These are phyloP conservation scores for Gallinago media DNA, from an alignment of 2,113 vertebrate species.

Conservation along the genomic window DNA sequence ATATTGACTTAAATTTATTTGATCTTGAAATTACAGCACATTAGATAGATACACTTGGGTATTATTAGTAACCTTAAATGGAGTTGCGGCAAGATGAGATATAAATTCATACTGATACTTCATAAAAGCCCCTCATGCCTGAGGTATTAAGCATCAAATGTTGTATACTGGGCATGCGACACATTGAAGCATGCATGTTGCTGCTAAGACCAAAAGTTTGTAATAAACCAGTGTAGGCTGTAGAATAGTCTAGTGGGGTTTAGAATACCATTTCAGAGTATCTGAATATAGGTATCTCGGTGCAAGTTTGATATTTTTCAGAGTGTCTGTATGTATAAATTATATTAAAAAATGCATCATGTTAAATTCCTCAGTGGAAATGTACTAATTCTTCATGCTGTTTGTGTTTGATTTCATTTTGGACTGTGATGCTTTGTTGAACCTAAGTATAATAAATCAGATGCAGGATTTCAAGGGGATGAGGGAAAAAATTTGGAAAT, in stretches of 20 bases:
- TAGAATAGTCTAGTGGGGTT: not conserved
- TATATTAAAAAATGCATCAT: not conserved
- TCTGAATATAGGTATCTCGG: not conserved
- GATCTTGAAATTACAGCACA: not conserved
- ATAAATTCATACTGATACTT: not conserved
- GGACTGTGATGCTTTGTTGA: not conserved
- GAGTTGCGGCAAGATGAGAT: not conserved
- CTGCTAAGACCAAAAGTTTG: not conserved
- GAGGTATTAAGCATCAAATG: not conserved
- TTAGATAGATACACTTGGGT: not conserved
- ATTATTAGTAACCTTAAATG: not conserved
- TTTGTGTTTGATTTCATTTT: slow-evolving; percentile 2
- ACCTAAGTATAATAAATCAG: not conserved
- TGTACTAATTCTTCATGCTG: not conserved
- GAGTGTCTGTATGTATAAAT: not conserved
- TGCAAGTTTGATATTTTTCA: not conserved
- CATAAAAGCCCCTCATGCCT: not conserved
- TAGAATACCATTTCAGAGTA: not conserved
- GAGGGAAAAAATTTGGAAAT: not conserved
- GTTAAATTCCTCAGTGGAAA: not conserved
- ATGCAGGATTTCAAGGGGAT: not conserved
- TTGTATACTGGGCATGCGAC: not conserved
- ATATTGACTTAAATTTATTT: not conserved
- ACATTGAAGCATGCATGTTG: not conserved
- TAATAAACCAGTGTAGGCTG: not conserved